Conservation (phyloP, 2,888 invertebrate species). For the Erannis defoliaria region DNA sequence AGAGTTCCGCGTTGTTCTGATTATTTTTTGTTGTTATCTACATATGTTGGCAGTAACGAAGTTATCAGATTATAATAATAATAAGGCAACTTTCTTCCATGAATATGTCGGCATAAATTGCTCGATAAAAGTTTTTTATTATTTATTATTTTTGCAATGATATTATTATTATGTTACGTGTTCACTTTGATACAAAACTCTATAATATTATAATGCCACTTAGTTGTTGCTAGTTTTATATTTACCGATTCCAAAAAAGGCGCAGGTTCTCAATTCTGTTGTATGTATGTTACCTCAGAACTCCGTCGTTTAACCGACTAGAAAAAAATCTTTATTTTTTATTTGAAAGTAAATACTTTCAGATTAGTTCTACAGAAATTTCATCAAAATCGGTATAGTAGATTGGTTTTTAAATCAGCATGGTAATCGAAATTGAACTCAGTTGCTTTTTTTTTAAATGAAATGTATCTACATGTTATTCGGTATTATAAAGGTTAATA, state of each 20-base stretch:
- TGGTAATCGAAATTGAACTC: no score
- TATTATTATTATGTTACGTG: constrained; percentile 17
- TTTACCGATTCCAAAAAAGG: neutral
- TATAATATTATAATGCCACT: neutral
- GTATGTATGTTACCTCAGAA: no score
- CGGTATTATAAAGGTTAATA: no score
- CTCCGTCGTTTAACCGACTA: no score
- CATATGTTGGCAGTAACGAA: constrained; percentile 40
- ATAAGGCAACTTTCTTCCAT: constrained; percentile 42
- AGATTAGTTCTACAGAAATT: no score
- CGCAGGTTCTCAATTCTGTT: no score
- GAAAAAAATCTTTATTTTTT: no score
- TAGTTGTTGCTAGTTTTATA: neutral
- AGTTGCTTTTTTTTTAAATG: no score
- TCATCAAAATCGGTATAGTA: no score
- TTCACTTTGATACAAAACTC: constrained; percentile 14
- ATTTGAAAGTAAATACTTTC: no score
- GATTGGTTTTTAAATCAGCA: no score
- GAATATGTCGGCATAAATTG: constrained; percentile 23
- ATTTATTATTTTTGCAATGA: constrained; percentile 16
- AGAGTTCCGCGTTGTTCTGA: constrained; percentile 58
- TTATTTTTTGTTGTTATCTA: constrained; percentile 50
- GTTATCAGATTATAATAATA: constrained; percentile 44
- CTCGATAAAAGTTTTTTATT: constrained; percentile 14
- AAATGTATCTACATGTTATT: no score